These are phyloP conservation scores for Dissostichus mawsoni DNA, from an alignment of 2,113 vertebrate species.

Conservation along the genomic window DNA sequence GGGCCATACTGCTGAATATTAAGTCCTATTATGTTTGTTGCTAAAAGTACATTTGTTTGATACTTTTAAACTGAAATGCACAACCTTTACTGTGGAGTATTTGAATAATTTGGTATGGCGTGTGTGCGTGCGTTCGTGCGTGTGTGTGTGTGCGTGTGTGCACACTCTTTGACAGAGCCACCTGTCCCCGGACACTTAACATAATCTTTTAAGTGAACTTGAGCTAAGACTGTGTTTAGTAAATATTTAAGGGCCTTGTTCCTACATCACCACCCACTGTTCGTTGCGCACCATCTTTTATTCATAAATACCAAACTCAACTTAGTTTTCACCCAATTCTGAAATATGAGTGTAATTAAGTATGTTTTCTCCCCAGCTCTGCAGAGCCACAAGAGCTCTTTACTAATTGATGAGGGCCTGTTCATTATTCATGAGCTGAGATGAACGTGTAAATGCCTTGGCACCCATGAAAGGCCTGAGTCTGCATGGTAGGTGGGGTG, in stretches of 20 bases:
- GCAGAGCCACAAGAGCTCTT: conserved; percentile 65
- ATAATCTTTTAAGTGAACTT: conserved; percentile 59
- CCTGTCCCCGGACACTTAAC: conserved; percentile 20
- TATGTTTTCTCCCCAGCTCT: conserved; percentile 70
- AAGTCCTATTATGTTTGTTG: not conserved
- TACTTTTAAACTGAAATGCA: not conserved
- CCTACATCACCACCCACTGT: conserved; percentile 77
- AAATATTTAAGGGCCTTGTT: conserved; percentile 83
- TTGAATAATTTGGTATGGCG: not conserved
- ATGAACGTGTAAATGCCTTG: conserved; percentile 76
- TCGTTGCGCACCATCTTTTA: conserved; percentile 83
- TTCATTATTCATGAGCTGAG: conserved; percentile 82
- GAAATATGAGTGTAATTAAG: conserved; percentile 84
- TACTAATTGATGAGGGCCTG: conserved; percentile 79
- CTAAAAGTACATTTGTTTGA: not conserved
- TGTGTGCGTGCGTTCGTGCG: no score
- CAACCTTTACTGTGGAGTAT: not conserved
- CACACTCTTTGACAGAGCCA: conserved; percentile 8
- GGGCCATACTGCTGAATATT: not conserved
- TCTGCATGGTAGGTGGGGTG: conserved; percentile 44
- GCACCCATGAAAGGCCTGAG: conserved; percentile 64
- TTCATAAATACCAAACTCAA: conserved; percentile 84
- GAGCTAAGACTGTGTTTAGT: conserved; percentile 68
- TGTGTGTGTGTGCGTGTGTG: conserved; percentile 2
- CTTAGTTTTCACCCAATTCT: conserved; percentile 80